Base-by-base conservation (phyloP, 2,113 vertebrate genomes). In the rabbit (Oryctolagus cuniculus) region DNA sequence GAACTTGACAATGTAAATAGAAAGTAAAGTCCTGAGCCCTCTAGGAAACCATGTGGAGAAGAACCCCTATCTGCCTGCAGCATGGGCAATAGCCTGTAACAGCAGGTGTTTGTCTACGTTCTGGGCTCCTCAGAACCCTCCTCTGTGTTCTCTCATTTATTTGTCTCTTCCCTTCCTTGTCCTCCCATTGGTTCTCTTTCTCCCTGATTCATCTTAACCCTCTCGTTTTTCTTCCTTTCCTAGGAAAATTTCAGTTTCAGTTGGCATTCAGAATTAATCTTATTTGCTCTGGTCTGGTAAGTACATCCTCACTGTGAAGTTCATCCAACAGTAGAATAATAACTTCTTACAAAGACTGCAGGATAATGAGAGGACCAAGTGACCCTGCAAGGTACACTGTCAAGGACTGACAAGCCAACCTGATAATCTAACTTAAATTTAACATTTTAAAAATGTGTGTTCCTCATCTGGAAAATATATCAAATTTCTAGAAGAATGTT, bases 361-460 rank as follows among this genome's bases (percentile, higher is more conserved):
- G 34, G 22, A 80, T 89, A 83, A 88, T n/a, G 38, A 90, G 36
- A 83, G 29, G 38, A 82, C 51, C 51, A 38, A 92, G 31, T 75
- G 64, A 82, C 81, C 58, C 91, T 53, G 29, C 86, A 91, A 96
- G 38, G 22, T 58, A n/a, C 70, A 49, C 63, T 91, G 66, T 81
- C 64, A 89, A 79, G 73, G 6, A 8, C 79, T 77, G 67, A 89
- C 10, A 24, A 93, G 38, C 8, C 77, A 88, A 69, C 36, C 44
- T 70, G 21, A 84, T 80, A 88, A 83, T 51, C 16, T 70, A 87
- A 55, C 69, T 84, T 81, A 92, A 85, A 78, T 34, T 73, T 69
- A 74, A 55, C 79, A 49, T 91, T 95, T 83, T 55, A 73, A 74
- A 93, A 93, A 66, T 86, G 49, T 49, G 31, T 77, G 51, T 16